Conservation (phyloP, 1,140 invertebrate species). For the Lordiphosa clarofinis region DNA sequence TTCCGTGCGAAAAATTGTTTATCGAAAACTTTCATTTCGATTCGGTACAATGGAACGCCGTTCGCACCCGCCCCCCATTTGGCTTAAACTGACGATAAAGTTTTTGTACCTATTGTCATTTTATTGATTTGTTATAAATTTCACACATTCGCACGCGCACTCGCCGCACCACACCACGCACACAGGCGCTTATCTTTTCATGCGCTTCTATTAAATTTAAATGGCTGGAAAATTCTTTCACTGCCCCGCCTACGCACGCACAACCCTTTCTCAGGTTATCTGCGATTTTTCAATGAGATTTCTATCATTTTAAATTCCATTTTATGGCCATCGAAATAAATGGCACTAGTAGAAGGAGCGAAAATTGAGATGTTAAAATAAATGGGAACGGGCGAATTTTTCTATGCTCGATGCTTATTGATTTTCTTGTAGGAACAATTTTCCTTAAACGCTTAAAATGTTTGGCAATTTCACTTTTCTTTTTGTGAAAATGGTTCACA, state of each 20-base stretch:
- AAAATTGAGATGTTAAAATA: conserved; percentile 56
- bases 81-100: conserved; percentile 50
- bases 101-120: conserved; percentile 73
- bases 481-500: conserved; percentile 56
- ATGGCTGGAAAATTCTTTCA: conserved; percentile 63
- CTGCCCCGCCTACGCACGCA: conserved; percentile 36
- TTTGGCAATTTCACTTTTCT: conserved; percentile 35
- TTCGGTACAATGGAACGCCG: conserved; percentile 51
- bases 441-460: conserved; percentile 64
- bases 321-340: conserved; percentile 63
- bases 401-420: conserved; percentile 30
- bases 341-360: conserved; percentile 16
- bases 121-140: conserved; percentile 78
- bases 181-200: conserved; percentile 54
- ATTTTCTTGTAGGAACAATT: conserved; percentile 40
- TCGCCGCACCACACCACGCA: conserved; percentile 9
- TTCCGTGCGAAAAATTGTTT: conserved; percentile 78
- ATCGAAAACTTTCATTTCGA: conserved; percentile 62
- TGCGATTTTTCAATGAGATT: conserved; percentile 65
- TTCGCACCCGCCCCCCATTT: conserved; percentile 6
- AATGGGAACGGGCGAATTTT: conserved; percentile 50
- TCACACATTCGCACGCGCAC: conserved; percentile 40
- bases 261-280: conserved; percentile 67
- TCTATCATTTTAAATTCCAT: conserved; percentile 72
- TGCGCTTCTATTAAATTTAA: conserved; percentile 68